A percentile compares a stretch with the other conserved stretches of the same genome.
Evolutionary conservation across 2,888 invertebrate species (phyloP).

Genomic region (Chromoteleia sp.): DNA sequence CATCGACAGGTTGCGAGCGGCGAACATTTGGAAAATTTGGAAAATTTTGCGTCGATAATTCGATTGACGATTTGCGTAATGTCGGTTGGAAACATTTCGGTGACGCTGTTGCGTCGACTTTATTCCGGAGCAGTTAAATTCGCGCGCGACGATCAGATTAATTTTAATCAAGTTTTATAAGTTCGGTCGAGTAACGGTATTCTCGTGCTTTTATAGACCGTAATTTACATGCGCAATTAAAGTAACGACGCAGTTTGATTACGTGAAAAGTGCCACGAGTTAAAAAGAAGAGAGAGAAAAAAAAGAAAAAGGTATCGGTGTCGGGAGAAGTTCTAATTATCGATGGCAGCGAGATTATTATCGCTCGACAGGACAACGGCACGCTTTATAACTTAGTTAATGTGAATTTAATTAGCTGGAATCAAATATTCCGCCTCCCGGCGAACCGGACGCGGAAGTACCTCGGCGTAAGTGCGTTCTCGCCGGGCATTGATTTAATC

Average conservation of each 20-base stretch:
- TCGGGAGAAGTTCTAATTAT: slow-evolving; percentile 53
- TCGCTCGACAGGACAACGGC: slow-evolving; percentile 48
- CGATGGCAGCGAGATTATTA: slow-evolving; percentile 55
- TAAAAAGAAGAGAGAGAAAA: slow-evolving; percentile 22
- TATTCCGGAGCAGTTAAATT: not conserved
- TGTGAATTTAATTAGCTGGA: slow-evolving; percentile 66
- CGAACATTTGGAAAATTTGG: no score
- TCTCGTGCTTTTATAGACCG: slow-evolving; percentile 24
- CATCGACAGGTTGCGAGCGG: no score
- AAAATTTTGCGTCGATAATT: not conserved
- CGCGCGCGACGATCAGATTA: slow-evolving; percentile 11
- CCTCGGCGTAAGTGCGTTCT: slow-evolving; percentile 61
- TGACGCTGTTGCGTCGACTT: slow-evolving; percentile 14
- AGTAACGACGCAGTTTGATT: slow-evolving; percentile 38
- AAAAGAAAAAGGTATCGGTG: slow-evolving; percentile 1
- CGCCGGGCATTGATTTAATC: slow-evolving; percentile 67
- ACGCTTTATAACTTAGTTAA: slow-evolving; percentile 64
- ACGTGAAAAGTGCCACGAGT: slow-evolving; percentile 27
- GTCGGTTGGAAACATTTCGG: not conserved
- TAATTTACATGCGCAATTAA: slow-evolving; percentile 39
- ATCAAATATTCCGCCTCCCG: slow-evolving; percentile 65
- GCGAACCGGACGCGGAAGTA: slow-evolving; percentile 68
- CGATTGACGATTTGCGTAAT: slow-evolving; percentile 4
- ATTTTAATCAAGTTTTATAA: slow-evolving; percentile 36
- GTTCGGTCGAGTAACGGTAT: slow-evolving; percentile 28